Conservation (phyloP, 2,888 invertebrate species). For the Chymomyza fuscimana region DNA sequence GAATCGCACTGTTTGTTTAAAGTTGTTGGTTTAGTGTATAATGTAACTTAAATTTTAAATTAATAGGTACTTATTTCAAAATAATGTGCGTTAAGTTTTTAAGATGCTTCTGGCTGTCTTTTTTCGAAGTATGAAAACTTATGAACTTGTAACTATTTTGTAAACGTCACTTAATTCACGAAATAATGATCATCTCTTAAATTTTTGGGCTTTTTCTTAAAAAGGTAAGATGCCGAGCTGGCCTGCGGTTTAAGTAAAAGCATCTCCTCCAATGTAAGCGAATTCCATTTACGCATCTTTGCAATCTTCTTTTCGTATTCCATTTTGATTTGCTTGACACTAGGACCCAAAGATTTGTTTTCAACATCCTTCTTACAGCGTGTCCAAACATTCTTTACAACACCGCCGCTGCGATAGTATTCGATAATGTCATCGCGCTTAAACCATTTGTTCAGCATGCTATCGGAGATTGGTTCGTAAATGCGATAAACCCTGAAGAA, state of each 20-base stretch:
- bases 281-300: constrained; percentile 29
- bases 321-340: constrained; percentile 42
- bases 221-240: neutral
- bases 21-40: no score
- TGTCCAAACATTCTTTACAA: constrained; percentile 52
- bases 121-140: no score
- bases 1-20: no score
- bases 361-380: constrained; percentile 48
- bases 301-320: constrained; percentile 32
- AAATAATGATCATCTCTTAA: constrained; percentile 30
- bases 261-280: constrained; percentile 10
- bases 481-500: constrained; percentile 62
- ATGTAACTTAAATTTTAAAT: no score
- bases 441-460: constrained; percentile 64
- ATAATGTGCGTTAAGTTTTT: no score
- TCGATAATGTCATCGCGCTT: constrained; percentile 56
- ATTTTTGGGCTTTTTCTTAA: neutral
- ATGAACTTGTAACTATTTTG: no score
- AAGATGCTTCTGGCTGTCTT: no score
- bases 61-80: no score
- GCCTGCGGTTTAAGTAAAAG: constrained; percentile 11
- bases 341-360: constrained; percentile 32
- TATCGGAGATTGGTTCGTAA: constrained; percentile 48
- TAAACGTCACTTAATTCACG: neutral
- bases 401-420: constrained; percentile 59